phyloP scores from a whole-genome alignment of 2,113 vertebrate genomes.

The Phylloscopus whistleri region DNA sequence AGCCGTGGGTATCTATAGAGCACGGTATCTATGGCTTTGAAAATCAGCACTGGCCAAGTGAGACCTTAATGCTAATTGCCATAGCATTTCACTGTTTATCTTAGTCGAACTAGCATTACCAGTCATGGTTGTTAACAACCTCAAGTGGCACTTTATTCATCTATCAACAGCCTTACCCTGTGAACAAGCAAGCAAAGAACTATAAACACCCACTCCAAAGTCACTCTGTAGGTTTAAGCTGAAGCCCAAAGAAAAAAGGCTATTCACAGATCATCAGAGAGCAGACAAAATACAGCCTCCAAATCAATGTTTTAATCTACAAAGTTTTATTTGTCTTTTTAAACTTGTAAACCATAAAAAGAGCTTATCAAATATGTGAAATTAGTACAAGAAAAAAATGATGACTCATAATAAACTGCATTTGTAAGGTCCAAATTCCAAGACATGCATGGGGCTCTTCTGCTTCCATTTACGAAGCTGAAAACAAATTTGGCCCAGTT shows the following conservation, averaged over 20 bases:
- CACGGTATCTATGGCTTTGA: neutral
- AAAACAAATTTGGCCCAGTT: slow-evolving; percentile 31
- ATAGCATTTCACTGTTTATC: slow-evolving; percentile 49
- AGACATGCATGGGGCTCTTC: neutral
- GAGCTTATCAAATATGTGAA: slow-evolving; percentile 63
- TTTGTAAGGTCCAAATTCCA: slow-evolving; percentile 37
- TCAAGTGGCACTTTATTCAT: slow-evolving; percentile 67
- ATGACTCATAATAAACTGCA: slow-evolving; percentile 31
- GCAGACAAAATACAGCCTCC: slow-evolving; percentile 51
- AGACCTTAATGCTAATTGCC: slow-evolving; percentile 45
- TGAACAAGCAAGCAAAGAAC: slow-evolving; percentile 50
- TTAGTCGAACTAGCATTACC: slow-evolving; percentile 36
- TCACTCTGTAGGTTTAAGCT: slow-evolving; percentile 34
- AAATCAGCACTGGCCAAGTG: slow-evolving; percentile 40
- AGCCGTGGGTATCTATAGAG: neutral
- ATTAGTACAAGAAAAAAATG: slow-evolving; percentile 56
- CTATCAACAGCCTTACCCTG: slow-evolving; percentile 57
- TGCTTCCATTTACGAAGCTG: slow-evolving; percentile 10
- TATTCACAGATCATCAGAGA: slow-evolving; percentile 8
- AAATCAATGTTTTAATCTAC: slow-evolving; percentile 42
- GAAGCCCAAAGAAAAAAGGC: slow-evolving; percentile 20
- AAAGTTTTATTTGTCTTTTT: slow-evolving; percentile 65
- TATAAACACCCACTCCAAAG: slow-evolving; percentile 63
- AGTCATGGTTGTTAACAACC: slow-evolving; percentile 57
- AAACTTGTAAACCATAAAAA: slow-evolving; percentile 65